Evolutionary conservation across 2,113 vertebrate genomes (phyloP).

Genomic region (Nerophis ophidion): DNA sequence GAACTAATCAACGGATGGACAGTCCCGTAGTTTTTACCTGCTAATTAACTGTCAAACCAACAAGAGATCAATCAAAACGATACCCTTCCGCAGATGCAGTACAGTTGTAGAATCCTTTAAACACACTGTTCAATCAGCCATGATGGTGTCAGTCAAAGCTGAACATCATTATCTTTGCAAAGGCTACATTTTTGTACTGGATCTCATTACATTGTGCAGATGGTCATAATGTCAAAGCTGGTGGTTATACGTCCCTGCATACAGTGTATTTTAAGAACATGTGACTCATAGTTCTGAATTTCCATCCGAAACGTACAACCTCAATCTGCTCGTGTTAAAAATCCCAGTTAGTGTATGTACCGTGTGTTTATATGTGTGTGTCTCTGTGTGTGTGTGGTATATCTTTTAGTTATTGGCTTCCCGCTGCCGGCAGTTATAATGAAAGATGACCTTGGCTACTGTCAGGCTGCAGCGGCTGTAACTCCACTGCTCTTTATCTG

Average conservation of each 20-base stretch:
- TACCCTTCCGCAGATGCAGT: too few species aligned
- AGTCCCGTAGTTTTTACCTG: too few species aligned
- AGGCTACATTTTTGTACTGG: too few species aligned
- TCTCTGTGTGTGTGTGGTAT: conserved; percentile 3
- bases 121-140: too few species aligned
- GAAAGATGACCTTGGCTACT: conserved; percentile 57
- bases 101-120: too few species aligned
- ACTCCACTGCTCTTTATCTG: conserved; percentile 51
- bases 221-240: too few species aligned
- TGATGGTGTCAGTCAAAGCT: too few species aligned
- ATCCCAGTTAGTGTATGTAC: conserved; percentile 15
- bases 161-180: too few species aligned
- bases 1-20: too few species aligned
- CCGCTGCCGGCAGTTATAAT: conserved; percentile 42
- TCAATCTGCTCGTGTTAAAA: conserved; percentile 19
- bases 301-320: neutral
- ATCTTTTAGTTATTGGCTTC: conserved; percentile 29
- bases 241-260: conserved; percentile 3
- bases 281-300: conserved; percentile 16
- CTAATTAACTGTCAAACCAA: too few species aligned
- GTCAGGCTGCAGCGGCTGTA: conserved; percentile 41
- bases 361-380: neutral
- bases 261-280: conserved; percentile 27
- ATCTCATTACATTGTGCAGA: too few species aligned
- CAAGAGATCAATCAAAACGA: too few species aligned